These are phyloP conservation scores for Hecatera dysodea DNA, from an alignment of 2,888 invertebrate genomes.

Conservation along the genomic window DNA sequence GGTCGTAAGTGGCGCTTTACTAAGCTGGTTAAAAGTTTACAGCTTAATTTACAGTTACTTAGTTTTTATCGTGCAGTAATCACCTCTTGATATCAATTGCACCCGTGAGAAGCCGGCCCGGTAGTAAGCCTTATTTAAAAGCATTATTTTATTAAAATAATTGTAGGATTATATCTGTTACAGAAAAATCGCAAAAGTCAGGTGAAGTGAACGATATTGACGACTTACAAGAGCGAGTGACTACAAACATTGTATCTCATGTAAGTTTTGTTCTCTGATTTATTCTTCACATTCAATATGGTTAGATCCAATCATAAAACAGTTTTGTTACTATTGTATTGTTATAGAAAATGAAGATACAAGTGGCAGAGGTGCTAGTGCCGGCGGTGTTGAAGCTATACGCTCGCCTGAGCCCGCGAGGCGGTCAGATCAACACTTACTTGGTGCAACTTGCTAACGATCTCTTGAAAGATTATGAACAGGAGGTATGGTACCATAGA, in stretches of 20 bases:
- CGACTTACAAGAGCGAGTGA: slow-evolving; percentile 83
- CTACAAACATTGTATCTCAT: slow-evolving; percentile 87
- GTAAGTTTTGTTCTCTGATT: slow-evolving; percentile 71
- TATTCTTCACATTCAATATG: background rate
- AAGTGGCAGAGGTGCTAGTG: slow-evolving; percentile 92
- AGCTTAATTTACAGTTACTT: no score
- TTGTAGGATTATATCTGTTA: slow-evolving; percentile 2
- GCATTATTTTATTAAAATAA: no score
- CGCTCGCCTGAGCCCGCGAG: slow-evolving; percentile 87
- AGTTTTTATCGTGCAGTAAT: background rate
- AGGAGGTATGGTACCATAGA: slow-evolving; percentile 77
- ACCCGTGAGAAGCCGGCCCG: no score
- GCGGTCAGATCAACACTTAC: slow-evolving; percentile 84
- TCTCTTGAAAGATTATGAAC: slow-evolving; percentile 86
- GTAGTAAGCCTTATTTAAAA: no score
- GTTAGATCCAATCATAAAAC: background rate
- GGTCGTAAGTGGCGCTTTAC: no score
- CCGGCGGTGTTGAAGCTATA: slow-evolving; percentile 92
- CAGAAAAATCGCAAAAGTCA: slow-evolving; percentile 80
- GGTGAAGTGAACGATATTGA: slow-evolving; percentile 86
- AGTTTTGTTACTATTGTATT: background rate
- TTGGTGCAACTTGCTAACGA: slow-evolving; percentile 88
- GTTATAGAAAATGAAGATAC: slow-evolving; percentile 91
- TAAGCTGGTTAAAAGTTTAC: background rate
- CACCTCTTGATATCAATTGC: no score